These are phyloP conservation scores for Nyctibius grandis DNA, from an alignment of 2,797 vertebrate species.

Conservation along the genomic window DNA sequence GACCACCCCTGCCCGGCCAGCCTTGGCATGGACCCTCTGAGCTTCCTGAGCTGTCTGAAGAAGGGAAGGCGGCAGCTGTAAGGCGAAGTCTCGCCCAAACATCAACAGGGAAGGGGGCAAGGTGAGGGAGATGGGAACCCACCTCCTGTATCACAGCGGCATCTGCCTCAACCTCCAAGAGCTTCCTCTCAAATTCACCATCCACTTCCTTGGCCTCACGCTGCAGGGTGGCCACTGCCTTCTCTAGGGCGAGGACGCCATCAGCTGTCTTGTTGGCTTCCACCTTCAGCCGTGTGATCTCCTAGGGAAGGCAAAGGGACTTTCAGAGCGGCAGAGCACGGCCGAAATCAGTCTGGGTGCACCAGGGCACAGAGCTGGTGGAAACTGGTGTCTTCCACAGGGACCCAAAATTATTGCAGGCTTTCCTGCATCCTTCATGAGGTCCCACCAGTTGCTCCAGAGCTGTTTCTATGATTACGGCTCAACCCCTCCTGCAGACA, in stretches of 20 bases:
- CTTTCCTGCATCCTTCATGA: not conserved
- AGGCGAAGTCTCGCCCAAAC: not conserved
- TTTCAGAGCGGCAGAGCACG: not conserved
- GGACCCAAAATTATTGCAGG: not conserved
- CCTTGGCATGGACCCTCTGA: constrained; percentile 63
- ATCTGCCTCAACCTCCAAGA: constrained; percentile 18
- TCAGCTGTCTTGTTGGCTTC: constrained; percentile 77
- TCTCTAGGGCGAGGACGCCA: constrained; percentile 70
- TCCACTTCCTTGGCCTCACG: constrained; percentile 46
- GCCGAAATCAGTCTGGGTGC: not conserved
- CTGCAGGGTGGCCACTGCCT: constrained; percentile 65
- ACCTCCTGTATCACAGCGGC: constrained; percentile 59
- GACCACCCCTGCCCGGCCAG: constrained; percentile 55
- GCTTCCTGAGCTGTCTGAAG: constrained; percentile 75
- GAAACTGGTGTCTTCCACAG: not conserved
- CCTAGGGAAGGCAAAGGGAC: constrained; percentile 59
- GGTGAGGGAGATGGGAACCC: not conserved
- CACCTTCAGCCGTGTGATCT: constrained; percentile 65
- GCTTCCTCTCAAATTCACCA: constrained; percentile 48
- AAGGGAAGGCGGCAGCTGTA: not conserved
- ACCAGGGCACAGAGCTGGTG: not conserved
- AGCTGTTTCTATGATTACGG: not conserved
- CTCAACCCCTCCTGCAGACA: not conserved
- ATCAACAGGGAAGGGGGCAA: not conserved
- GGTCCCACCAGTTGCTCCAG: not conserved